Base-by-base conservation (phyloP, 2,888 invertebrate species). In the Melanophora roralis region DNA sequence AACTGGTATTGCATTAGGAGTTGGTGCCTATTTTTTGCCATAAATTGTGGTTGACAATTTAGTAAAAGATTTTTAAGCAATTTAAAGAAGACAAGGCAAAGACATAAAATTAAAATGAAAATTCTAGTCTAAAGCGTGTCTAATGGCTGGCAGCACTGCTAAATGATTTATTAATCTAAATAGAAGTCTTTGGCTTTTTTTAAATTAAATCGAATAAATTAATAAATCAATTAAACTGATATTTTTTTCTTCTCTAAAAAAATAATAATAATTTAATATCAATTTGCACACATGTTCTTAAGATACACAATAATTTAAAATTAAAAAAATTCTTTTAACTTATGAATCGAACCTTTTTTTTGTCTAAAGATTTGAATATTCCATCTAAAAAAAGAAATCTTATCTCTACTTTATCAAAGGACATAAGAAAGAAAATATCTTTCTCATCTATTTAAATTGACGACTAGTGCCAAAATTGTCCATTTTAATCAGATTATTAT, bases 401-500 rank as follows among this genome's bases (percentile, higher is more conserved):
- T 27, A n/a, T 27, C 3, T 27, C 27, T 27, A 5, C 6, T 27
- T 6, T 6, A 27, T 27, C 27, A 27, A 27, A 27, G 6, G 27
- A 27, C 3, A 27, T 27, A 5, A 6, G 27, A 3, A 27, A 27
- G 27, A 5, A 27, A 6, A 27, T 27, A 6, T 27, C 27, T 27
- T 27, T 27, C 4, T 27, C 27, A 27, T 27, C n/a, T 67, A 87
- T 86, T 86, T 86, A 86, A 86, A 87, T 86, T 84, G 85, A 77
- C 84, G 83, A 84, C 84, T 83, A 86, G 86, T 86, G 86, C 82
- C 84, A 85, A 86, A 87, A 86, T 86, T 85, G 85, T 82, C 86
- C 84, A 83, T 82, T 84, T 84, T 89, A 89, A 89, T 87, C 89
- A 86, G 88, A 88, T 89, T 89, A 88, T 81, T 55, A 84, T 78